Evolutionary conservation across 1,140 invertebrate species (phyloP).

Genomic region (Mamestra configurata): DNA sequence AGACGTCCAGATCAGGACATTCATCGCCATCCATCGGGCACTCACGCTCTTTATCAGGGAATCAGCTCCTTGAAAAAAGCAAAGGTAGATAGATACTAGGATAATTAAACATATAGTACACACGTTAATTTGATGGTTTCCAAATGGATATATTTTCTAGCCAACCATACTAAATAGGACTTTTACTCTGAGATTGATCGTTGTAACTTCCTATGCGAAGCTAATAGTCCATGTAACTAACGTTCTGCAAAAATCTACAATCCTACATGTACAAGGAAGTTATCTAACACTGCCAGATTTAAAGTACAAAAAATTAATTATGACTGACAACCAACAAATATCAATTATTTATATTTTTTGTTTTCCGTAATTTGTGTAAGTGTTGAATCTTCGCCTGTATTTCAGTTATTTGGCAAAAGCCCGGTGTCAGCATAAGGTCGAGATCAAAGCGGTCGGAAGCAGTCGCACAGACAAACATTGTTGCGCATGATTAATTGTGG

Average conservation of each 20-base stretch:
- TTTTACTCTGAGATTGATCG: background rate
- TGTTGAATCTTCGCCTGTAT: conserved; percentile 2
- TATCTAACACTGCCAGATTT: background rate
- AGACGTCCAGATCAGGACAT: too few relatives aligned
- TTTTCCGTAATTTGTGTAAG: background rate
- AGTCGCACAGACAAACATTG: conserved; percentile 33
- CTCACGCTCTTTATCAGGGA: too few relatives aligned
- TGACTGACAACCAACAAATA: conserved; percentile 1
- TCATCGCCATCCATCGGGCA: too few relatives aligned
- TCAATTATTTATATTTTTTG: background rate
- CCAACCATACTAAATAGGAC: background rate
- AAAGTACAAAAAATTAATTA: background rate
- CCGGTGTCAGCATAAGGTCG: conserved; percentile 26
- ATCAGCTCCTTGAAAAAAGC: too few relatives aligned
- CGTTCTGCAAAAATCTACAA: background rate
- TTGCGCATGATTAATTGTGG: conserved; percentile 42
- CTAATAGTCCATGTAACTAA: background rate
- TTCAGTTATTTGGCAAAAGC: conserved; percentile 32
- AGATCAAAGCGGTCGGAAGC: conserved; percentile 46
- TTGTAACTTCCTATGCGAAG: background rate
- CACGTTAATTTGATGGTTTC: too few relatives aligned
- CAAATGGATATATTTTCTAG: background rate
- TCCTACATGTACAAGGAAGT: background rate
- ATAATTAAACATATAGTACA: too few relatives aligned
- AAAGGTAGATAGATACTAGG: too few relatives aligned